Percentiles rank a stretch among this genome's conserved stretches.
Conservation (phyloP, 2,113 vertebrate genomes). For the Erpornis zantholeuca region DNA sequence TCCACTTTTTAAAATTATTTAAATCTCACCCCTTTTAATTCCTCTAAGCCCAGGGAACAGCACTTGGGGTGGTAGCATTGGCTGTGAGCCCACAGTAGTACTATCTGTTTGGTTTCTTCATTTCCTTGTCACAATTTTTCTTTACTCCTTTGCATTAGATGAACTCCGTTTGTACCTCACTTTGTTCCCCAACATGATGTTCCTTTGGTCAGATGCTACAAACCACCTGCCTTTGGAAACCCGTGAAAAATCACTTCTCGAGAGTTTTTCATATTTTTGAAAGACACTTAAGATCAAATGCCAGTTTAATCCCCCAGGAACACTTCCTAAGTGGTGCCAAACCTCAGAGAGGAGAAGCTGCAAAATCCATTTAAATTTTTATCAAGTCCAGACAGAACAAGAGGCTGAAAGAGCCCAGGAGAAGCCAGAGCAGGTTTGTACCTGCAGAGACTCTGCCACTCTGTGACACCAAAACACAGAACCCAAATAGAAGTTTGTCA, state of each 20-base stretch:
- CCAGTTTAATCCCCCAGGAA: neutral
- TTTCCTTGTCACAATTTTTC: neutral
- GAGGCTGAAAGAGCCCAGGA: neutral
- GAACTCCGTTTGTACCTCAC: neutral
- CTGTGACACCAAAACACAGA: rapidly evolving
- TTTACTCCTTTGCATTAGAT: neutral
- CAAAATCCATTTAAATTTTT: neutral
- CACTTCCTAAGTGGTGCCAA: neutral
- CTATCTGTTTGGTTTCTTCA: neutral
- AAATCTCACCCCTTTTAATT: neutral
- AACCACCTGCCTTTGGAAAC: neutral
- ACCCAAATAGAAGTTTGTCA: neutral
- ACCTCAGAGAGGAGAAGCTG: neutral
- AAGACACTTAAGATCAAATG: neutral
- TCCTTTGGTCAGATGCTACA: neutral
- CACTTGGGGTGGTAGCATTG: rapidly evolving
- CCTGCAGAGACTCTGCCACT: rapidly evolving
- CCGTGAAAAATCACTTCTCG: neutral
- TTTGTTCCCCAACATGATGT: rapidly evolving
- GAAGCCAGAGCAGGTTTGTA: neutral
- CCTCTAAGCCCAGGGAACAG: neutral
- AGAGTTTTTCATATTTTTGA: neutral
- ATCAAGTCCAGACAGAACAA: too few species aligned
- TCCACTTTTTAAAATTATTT: too few species aligned
- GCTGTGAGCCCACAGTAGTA: neutral